Evolutionary conservation across 2,113 vertebrate species (phyloP), one percentile per base, ranked within the genome.

Genomic region (Megatriorchis doriae): DNA sequence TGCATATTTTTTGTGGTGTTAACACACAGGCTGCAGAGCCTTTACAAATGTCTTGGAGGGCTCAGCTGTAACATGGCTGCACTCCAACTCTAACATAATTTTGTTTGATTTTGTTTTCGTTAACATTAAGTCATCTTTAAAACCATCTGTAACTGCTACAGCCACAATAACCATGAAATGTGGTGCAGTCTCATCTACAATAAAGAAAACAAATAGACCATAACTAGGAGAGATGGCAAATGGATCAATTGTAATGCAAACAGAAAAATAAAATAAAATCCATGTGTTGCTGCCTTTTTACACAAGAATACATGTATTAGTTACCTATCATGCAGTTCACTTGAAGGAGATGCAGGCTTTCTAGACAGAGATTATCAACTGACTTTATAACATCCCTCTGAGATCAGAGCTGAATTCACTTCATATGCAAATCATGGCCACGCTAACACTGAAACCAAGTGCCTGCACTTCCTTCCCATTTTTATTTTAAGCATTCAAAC

Each of bases 1-100:
- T 0, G 1, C 0, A 0, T 0, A 8, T 16, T 43, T 32, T 48
- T 13, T 11, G 7, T 9, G n/a, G 50, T 34, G 67, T 31, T 17
- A 36, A 11, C 26, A 45, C 18, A 17, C 43, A 47, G 72, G 80
- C 38, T 72, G 52, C 31, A 38, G 29, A 78, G 36, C 42, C 36
- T 45, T 56, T 47, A 26, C 9, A 31, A n/a, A 29, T 0, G 25
- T 6, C 86, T 43, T 13, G 14, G 65, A 66, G 34, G 31, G 50
- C 65, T 71, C 47, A 20, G 83, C 53, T 21, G 38, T 25, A 70
- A 23, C 25, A 3, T 43, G 58, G 88, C 63, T 47, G 38, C 34
- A 10, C 31, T 55, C 47, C 81, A 53, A 2, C 13, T 19, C 32
- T 2, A 78, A 52, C 42, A 1, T 16, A 53, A 50, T 55, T 34